Conservation (phyloP, 2,113 vertebrate species). For the Entomyzon cyanotis region DNA sequence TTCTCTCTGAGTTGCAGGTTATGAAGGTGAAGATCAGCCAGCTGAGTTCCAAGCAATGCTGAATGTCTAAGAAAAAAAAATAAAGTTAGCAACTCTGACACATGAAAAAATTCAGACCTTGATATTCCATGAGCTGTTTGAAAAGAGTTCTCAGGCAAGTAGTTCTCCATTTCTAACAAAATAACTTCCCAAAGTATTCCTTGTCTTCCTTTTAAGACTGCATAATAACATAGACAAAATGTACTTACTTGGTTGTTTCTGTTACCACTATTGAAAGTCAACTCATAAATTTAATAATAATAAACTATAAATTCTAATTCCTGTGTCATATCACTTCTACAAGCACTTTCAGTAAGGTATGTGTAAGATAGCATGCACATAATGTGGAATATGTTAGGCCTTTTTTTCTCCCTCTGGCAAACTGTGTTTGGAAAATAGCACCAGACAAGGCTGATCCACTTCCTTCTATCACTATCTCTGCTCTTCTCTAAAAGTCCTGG, state of each 20-base stretch:
- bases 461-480: background rate
- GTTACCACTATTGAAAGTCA: background rate
- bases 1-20: slow-evolving; percentile 82
- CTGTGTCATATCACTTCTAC: background rate
- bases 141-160: background rate
- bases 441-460: background rate
- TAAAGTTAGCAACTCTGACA: background rate
- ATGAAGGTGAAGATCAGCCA: slow-evolving; percentile 90
- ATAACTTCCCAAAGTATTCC: background rate
- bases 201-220: background rate
- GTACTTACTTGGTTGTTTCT: background rate
- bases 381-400: fast-evolving
- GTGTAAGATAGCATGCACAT: background rate
- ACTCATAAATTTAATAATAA: background rate
- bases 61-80: slow-evolving; percentile 76
- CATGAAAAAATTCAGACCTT: background rate
- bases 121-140: background rate
- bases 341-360: background rate
- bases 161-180: background rate
- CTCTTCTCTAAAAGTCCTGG: background rate
- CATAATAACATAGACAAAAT: background rate
- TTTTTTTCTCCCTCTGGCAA: background rate
- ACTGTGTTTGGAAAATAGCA: background rate
- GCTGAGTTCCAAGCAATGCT: slow-evolving; percentile 81
- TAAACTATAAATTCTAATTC: background rate